phyloP scores from a whole-genome alignment of 2,888 invertebrate species.

The Lycaena phlaeas region DNA sequence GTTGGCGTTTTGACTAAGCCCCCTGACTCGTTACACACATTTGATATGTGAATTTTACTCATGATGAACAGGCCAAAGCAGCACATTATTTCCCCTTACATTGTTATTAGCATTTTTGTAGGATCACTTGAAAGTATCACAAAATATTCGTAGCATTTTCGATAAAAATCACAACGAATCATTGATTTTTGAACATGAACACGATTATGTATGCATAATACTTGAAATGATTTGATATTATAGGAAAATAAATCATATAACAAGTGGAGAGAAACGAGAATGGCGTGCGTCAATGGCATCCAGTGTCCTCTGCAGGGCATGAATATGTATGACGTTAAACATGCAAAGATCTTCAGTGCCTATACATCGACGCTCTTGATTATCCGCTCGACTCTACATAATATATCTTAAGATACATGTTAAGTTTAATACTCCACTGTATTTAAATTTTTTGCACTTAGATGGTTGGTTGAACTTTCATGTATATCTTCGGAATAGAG shows the following conservation, averaged over 20 bases:
- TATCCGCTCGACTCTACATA: conserved; percentile 2
- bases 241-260: not conserved
- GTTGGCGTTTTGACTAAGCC: too few species aligned
- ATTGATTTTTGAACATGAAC: conserved; percentile 6
- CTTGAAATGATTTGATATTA: not conserved
- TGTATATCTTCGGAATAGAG: too few species aligned
- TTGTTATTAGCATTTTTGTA: too few species aligned
- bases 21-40: too few species aligned
- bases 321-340: conserved; percentile 21
- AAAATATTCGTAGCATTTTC: not conserved
- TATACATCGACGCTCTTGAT: conserved; percentile 13
- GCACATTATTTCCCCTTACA: too few species aligned
- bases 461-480: too few species aligned
- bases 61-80: too few species aligned
- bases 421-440: not conserved
- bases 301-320: conserved; percentile 13
- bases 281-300: conserved; percentile 11
- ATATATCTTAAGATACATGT: not conserved
- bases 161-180: not conserved
- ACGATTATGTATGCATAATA: not conserved
- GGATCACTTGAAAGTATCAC: too few species aligned
- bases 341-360: conserved; percentile 20
- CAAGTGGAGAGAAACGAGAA: conserved; percentile 4
- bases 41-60: too few species aligned
- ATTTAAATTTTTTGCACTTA: not conserved